Evolutionary conservation across 1,140 invertebrate species (phyloP).

Genomic region (Drosophila tristis): DNA sequence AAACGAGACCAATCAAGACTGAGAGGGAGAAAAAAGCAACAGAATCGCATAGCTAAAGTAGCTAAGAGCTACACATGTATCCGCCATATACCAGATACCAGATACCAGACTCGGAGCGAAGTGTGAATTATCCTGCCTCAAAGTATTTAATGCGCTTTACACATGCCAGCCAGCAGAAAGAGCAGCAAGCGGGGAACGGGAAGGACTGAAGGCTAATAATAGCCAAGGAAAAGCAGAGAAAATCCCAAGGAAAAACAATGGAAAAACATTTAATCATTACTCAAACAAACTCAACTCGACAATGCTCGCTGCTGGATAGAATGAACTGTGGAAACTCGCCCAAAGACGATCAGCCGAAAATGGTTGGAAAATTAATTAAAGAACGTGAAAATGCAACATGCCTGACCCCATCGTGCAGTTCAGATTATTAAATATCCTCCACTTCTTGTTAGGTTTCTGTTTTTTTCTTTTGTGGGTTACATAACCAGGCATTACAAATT

Average conservation of each 20-base stretch:
- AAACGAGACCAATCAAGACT: constrained; percentile 58
- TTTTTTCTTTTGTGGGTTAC: constrained; percentile 32
- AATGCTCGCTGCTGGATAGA: constrained; percentile 40
- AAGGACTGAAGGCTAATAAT: constrained; percentile 51
- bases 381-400: constrained; percentile 75
- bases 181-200: not conserved
- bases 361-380: constrained; percentile 68
- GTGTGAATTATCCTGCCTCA: constrained; percentile 81
- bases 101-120: constrained; percentile 19
- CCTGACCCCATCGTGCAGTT: constrained; percentile 23
- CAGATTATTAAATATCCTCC: constrained; percentile 56
- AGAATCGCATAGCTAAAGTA: constrained; percentile 40
- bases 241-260: constrained; percentile 15
- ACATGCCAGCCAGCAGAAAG: constrained; percentile 49
- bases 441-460: constrained; percentile 43
- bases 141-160: constrained; percentile 79
- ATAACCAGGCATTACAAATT: constrained; percentile 79
- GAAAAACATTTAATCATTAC: constrained; percentile 63
- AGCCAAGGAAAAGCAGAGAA: constrained; percentile 22
- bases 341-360: constrained; percentile 31
- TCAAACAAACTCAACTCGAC: constrained; percentile 61
- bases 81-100: constrained; percentile 48
- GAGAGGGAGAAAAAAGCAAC: constrained; percentile 18
- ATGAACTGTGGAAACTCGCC: constrained; percentile 22
- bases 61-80: constrained; percentile 55